Percentiles rank a stretch among this genome's conserved stretches.
Conservation (phyloP, 2,113 vertebrate genomes). For the Diphyllodes magnificus region DNA sequence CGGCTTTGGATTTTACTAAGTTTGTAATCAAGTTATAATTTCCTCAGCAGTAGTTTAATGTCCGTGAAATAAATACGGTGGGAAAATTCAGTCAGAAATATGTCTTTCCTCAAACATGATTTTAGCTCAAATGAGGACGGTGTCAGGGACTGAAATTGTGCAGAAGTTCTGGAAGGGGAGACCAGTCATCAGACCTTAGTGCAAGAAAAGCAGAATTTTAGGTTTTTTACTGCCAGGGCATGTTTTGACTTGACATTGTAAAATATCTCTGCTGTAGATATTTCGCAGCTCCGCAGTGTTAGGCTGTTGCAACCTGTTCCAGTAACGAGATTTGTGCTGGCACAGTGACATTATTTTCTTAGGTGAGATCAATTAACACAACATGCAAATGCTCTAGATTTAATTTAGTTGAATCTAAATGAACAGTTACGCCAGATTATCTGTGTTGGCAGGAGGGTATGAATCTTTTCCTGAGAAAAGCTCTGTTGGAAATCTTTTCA, state of each 20-base stretch:
- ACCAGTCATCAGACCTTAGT: background rate
- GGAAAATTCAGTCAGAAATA: background rate
- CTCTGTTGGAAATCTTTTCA: background rate
- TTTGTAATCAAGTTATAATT: background rate
- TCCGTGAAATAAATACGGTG: background rate
- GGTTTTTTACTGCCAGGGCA: background rate
- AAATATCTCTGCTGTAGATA: background rate
- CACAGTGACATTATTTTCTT: background rate
- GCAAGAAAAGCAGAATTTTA: background rate
- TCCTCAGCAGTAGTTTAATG: background rate
- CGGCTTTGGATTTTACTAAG: background rate
- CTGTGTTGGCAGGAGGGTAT: background rate
- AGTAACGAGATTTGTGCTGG: background rate
- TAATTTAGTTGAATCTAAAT: background rate
- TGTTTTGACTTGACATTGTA: background rate
- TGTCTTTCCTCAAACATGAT: background rate
- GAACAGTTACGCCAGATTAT: background rate
- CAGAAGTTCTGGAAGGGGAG: background rate
- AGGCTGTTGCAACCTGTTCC: background rate
- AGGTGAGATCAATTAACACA: background rate
- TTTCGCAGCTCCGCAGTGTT: background rate
- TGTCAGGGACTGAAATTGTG: background rate
- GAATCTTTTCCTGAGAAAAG: background rate
- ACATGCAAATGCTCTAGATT: background rate
- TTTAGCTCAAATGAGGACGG: background rate